Conservation (phyloP, 2,888 invertebrate genomes). For the Cartodere bifasciata region DNA sequence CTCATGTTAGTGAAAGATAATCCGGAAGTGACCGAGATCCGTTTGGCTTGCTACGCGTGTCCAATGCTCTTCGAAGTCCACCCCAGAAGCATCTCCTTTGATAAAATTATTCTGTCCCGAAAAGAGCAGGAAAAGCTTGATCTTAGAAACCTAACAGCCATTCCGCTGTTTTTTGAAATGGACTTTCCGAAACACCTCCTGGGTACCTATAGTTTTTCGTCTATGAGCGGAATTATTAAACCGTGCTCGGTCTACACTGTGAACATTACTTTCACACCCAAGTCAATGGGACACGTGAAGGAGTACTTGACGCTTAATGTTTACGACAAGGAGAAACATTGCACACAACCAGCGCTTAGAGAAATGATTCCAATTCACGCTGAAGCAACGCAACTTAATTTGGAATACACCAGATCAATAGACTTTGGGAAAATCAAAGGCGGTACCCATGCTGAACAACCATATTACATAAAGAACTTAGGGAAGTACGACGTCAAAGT, state of each 20-base stretch:
- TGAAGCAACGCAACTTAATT: constrained; percentile 46
- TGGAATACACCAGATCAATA: constrained; percentile 35
- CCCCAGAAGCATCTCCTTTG: constrained; percentile 37
- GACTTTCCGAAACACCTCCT: constrained; percentile 32
- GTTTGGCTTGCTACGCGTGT: constrained; percentile 40
- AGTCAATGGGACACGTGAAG: constrained; percentile 33
- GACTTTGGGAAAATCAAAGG: constrained; percentile 48
- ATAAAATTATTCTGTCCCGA: constrained; percentile 41
- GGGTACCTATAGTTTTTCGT: constrained; percentile 36
- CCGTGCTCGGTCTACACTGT: constrained; percentile 38
- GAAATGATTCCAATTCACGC: constrained; percentile 33
- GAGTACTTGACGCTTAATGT: constrained; percentile 35
- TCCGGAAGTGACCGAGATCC: constrained; percentile 41
- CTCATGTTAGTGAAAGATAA: constrained; percentile 41
- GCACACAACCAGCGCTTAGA: constrained; percentile 19
- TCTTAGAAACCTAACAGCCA: constrained; percentile 43
- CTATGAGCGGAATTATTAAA: constrained; percentile 34
- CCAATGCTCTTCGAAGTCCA: constrained; percentile 37
- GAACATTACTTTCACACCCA: constrained; percentile 39
- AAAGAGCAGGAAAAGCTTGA: constrained; percentile 38
- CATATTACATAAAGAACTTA: constrained; percentile 42
- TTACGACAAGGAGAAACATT: constrained; percentile 36
- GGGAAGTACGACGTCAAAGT: constrained; percentile 45
- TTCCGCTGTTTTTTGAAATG: constrained; percentile 45
- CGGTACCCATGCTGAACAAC: constrained; percentile 34